A percentile compares a stretch with the other conserved stretches of the same genome.
Conservation (phyloP, 2,113 vertebrate genomes). For the Brachyistius frenatus region DNA sequence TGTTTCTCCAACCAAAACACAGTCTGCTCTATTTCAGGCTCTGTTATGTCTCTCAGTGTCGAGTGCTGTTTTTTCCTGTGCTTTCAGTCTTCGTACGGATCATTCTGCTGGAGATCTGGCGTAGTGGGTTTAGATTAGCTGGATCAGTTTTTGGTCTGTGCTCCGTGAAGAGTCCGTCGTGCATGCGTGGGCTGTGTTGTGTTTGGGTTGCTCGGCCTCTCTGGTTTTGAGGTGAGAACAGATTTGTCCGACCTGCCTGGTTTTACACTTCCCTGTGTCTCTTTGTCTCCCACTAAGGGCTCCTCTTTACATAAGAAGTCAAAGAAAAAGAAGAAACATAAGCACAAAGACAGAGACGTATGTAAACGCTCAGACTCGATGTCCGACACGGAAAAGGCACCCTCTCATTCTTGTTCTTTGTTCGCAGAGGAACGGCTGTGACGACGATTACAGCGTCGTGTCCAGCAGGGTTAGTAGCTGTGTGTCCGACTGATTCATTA, state of each 20-base stretch:
- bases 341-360: constrained; percentile 82
- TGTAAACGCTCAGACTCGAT: constrained; percentile 40
- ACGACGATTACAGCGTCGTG: constrained; percentile 85
- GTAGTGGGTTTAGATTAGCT: neutral
- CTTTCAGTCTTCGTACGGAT: constrained; percentile 10
- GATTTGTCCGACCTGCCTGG: neutral
- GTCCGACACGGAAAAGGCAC: neutral
- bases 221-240: neutral
- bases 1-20: constrained; percentile 40
- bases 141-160: neutral
- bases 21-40: constrained; percentile 40
- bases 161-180: neutral
- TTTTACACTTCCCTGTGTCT: neutral
- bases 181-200: neutral
- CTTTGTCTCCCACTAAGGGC: constrained; percentile 66
- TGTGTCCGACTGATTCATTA: neutral
- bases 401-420: constrained; percentile 49
- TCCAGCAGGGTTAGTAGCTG: constrained; percentile 92
- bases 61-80: constrained; percentile 20
- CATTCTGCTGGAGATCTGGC: neutral
- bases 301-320: constrained; percentile 78
- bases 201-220: neutral
- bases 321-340: constrained; percentile 86
- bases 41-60: constrained; percentile 19
- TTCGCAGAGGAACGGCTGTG: constrained; percentile 88